Evolutionary conservation across 2,797 vertebrate species (phyloP).

Genomic region (Otolemur crassicaudatus): DNA sequence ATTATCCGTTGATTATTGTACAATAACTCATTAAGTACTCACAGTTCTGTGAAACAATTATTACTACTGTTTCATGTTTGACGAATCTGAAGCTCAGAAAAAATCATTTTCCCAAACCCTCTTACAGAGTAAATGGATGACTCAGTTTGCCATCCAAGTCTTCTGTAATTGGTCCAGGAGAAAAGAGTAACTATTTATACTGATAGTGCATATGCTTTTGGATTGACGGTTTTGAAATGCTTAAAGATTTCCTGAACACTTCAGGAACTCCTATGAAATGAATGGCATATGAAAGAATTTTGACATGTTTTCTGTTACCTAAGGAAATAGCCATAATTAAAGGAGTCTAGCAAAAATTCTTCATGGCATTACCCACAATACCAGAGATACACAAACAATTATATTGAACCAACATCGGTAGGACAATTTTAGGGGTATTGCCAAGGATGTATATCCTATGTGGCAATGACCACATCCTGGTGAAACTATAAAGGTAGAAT

Average conservation of each 20-base stretch:
- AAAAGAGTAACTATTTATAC: conserved; percentile 29
- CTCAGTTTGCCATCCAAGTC: background rate
- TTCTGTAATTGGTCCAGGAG: background rate
- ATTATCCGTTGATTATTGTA: background rate
- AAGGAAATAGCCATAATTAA: background rate
- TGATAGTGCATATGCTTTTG: background rate
- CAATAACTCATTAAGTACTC: conserved; percentile 41
- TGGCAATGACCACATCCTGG: background rate
- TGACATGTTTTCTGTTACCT: background rate
- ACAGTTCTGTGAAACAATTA: background rate
- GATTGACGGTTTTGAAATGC: conserved; percentile 20
- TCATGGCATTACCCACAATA: background rate
- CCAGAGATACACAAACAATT: background rate
- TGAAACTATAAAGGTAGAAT: background rate
- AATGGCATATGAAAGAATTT: conserved; percentile 15
- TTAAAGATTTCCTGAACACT: background rate
- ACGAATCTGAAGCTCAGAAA: conserved; percentile 18
- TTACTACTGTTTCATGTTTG: conserved; percentile 3
- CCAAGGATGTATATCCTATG: background rate
- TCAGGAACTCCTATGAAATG: background rate
- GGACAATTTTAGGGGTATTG: background rate
- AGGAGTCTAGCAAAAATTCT: background rate
- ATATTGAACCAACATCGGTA: background rate
- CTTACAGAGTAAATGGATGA: background rate
- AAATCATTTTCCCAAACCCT: conserved; percentile 4